Evolutionary conservation across 2,888 invertebrate genomes (phyloP).

Genomic region (Romanomermis culicivorax): DNA sequence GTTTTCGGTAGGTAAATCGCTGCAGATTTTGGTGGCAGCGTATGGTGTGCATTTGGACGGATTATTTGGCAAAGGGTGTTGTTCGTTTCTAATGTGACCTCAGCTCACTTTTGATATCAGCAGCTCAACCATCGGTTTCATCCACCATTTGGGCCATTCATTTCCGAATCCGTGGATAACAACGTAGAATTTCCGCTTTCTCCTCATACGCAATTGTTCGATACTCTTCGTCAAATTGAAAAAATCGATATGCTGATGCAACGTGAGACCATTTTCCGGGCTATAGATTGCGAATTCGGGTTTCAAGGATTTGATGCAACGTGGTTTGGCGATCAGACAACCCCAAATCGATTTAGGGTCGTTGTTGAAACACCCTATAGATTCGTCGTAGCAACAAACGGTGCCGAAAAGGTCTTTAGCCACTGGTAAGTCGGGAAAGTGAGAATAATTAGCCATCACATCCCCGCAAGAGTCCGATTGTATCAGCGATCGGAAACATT

Average conservation of each 20-base stretch:
- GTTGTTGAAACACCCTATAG: not conserved
- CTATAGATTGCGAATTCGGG: not conserved
- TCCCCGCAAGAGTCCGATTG: too few relatives aligned
- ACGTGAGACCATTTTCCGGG: not conserved
- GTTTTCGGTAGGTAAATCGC: too few relatives aligned
- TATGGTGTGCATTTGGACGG: too few relatives aligned
- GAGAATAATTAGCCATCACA: too few relatives aligned
- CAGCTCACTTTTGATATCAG: too few relatives aligned
- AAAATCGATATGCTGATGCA: not conserved
- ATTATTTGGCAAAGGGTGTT: too few relatives aligned
- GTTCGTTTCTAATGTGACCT: too few relatives aligned
- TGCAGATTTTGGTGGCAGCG: too few relatives aligned
- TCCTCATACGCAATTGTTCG: not conserved
- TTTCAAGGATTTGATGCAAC: not conserved
- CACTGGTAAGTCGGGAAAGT: too few relatives aligned
- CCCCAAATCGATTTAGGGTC: not conserved
- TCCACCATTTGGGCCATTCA: constrained; percentile 2
- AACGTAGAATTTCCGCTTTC: not conserved
- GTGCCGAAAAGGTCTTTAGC: not conserved
- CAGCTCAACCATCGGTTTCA: too few relatives aligned
- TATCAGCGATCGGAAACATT: too few relatives aligned
- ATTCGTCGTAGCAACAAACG: not conserved
- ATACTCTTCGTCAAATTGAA: not conserved
- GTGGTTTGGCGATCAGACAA: not conserved
- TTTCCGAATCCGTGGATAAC: constrained; percentile 9